Percentiles rank a stretch among this genome's conserved stretches.
These are phyloP conservation scores for Thinocorus orbignyianus DNA, from an alignment of 2,113 vertebrate genomes.

Conservation along the genomic window DNA sequence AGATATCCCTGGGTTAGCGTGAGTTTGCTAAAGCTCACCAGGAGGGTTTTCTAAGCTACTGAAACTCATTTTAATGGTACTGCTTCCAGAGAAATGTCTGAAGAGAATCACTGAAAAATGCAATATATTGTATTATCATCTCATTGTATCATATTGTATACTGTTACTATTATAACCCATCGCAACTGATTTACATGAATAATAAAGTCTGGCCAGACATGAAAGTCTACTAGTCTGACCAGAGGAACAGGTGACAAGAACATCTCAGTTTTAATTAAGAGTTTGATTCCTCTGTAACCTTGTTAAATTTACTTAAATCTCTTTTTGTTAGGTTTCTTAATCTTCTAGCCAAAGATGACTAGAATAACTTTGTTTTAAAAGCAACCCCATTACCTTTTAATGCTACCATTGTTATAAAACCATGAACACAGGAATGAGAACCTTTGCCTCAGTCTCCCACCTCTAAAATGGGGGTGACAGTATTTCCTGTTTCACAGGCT, in stretches of 20 bases:
- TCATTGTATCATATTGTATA: neutral
- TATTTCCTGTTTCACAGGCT: neutral
- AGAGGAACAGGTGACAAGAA: neutral
- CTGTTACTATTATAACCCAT: conserved; percentile 22
- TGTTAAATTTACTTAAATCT: conserved; percentile 15
- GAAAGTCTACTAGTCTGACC: neutral
- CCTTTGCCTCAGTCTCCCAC: neutral
- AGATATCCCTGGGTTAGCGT: conserved; percentile 32
- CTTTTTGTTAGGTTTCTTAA: neutral
- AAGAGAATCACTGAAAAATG: conserved; percentile 50
- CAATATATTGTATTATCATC: neutral
- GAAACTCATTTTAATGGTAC: conserved; percentile 68
- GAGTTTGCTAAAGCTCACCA: conserved; percentile 39
- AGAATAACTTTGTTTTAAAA: conserved; percentile 3
- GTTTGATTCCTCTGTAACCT: neutral
- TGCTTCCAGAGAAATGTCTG: conserved; percentile 56
- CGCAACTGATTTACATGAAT: neutral
- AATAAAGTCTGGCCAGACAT: neutral
- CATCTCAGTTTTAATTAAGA: conserved; percentile 22
- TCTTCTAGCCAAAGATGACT: neutral
- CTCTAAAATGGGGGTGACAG: neutral
- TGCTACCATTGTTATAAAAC: neutral
- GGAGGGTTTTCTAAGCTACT: conserved; percentile 57
- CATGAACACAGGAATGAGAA: neutral
- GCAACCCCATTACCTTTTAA: neutral